Evolutionary conservation across 2,888 invertebrate genomes (phyloP).

Genomic region (Tenthredo distinguenda): DNA sequence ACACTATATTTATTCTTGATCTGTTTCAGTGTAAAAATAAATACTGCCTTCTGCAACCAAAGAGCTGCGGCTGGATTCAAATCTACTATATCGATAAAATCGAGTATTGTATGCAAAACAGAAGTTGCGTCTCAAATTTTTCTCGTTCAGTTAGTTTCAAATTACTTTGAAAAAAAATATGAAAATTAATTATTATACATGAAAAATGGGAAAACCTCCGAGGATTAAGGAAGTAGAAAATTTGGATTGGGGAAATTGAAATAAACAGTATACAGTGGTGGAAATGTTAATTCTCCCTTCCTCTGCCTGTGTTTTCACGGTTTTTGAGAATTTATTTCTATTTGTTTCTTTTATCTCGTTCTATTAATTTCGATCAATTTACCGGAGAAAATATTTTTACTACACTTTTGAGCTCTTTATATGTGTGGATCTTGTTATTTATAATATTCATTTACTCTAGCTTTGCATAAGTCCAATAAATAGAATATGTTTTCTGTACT

Average conservation of each 20-base stretch:
- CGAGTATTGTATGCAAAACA: background rate
- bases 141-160: background rate
- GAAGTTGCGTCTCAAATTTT: background rate
- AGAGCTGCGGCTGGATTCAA: background rate
- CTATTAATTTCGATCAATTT: background rate
- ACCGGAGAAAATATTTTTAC: background rate
- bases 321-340: background rate
- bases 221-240: background rate
- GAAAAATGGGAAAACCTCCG: background rate
- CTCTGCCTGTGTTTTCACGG: background rate
- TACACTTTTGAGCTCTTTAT: background rate
- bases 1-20: background rate
- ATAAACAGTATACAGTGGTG: background rate
- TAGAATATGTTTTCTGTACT: slow-evolving; percentile 22
- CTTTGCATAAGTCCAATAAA: background rate
- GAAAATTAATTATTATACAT: background rate
- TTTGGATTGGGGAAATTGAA: background rate
- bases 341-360: background rate
- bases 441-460: background rate
- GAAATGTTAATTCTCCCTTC: background rate
- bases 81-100: background rate
- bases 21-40: background rate
- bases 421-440: background rate
- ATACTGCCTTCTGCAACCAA: background rate
- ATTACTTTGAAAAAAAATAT: background rate